phyloP scores from a whole-genome alignment of 1,140 invertebrate species.

The Aphelinus certus region DNA sequence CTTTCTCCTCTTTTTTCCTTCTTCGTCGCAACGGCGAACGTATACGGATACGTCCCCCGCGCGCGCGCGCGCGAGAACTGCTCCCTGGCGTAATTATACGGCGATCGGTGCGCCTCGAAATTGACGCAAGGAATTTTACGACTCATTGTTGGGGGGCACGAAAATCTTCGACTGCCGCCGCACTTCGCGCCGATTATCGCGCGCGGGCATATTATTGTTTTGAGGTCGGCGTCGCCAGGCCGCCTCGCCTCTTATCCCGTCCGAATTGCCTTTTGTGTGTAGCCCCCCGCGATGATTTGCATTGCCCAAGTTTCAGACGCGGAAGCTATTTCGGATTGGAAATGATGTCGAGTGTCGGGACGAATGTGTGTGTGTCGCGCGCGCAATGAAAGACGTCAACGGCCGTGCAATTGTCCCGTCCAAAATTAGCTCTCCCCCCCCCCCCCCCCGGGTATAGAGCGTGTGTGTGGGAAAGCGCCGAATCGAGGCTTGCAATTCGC shows the following conservation, averaged over 20 bases:
- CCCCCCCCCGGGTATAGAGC: too few species aligned
- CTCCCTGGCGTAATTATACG: constrained; percentile 22
- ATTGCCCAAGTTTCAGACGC: too few species aligned
- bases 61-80: constrained; percentile 9
- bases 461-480: too few species aligned
- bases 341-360: too few species aligned
- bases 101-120: constrained; percentile 25
- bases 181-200: not conserved
- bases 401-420: too few species aligned
- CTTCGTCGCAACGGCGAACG: not conserved
- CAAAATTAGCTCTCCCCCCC: too few species aligned
- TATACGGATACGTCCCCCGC: not conserved
- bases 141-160: constrained; percentile 24
- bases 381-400: too few species aligned
- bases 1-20: not conserved
- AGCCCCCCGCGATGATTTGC: too few species aligned
- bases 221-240: not conserved
- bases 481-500: too few species aligned
- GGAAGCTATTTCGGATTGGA: too few species aligned
- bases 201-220: constrained; percentile 10
- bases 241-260: not conserved
- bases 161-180: constrained; percentile 27
- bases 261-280: too few species aligned
- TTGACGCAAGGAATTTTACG: constrained; percentile 33
- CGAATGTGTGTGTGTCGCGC: too few species aligned